Evolutionary conservation across 2,113 vertebrate species (phyloP), one percentile per base, ranked within the genome.

Genomic region (Phylloscopus trochilus): DNA sequence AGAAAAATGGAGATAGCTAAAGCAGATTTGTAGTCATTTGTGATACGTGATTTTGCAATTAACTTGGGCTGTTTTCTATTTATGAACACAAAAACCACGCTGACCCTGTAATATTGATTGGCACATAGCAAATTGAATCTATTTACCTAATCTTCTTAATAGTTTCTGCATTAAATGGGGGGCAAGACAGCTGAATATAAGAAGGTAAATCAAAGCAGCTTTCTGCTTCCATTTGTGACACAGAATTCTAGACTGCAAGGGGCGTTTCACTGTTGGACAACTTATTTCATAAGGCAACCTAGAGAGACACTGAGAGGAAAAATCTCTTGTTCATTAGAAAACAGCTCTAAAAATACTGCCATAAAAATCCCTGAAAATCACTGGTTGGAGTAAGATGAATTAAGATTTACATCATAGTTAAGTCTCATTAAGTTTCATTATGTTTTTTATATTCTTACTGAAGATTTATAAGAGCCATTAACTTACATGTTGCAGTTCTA

Each of bases 391-490:
- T 58, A 92, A 84, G 82, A 84, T 90, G 91, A 97, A 84, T 91
- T 90, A 73, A 79, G 59, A 87, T 69, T 94, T 95, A 94, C 59
- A 49, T 83, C 70, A 33, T 12, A 73, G 60, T 62, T 83, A 75
- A 92, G 73, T 94, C 68, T 77, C 80, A 70, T 77, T 93, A 89
- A 92, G 72, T 92, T 63, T 91, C 53, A 82, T 93, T 84, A 89
- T 33, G 46, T 3, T 78, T 90, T 73, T 92, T 69, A 67, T 43
- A 55, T 35, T 91, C 72, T 92, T 92, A 83, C 37, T 55, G 60
- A 77, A 84, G 79, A 77, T 86, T 85, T 91, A 77, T 69, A 72
- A 63, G 20, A 77, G 6, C 43, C 59, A 83, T 92, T 81, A 81
- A 63, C 10, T 92, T 83, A 56, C 37, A 33, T n/a, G 39, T 30